Conservation (phyloP, 2,797 vertebrate genomes). For the Dipus sagitta region DNA sequence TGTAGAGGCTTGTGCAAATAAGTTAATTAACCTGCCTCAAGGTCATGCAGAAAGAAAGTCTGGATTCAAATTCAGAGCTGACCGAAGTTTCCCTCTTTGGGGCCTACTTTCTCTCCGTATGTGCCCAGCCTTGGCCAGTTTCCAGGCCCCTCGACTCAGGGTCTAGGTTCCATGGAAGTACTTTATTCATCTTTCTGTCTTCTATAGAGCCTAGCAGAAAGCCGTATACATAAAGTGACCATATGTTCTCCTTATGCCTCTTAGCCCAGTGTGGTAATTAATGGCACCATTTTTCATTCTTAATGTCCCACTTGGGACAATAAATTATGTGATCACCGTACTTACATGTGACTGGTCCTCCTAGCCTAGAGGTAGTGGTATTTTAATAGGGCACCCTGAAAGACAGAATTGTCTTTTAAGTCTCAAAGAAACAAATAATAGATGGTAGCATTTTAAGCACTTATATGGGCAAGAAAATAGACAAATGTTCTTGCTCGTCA, state of each 20-base stretch:
- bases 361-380: conserved; percentile 10
- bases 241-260: conserved; percentile 40
- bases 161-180: neutral
- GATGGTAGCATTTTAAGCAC: conserved; percentile 56
- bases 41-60: conserved; percentile 22
- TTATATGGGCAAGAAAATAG: conserved; percentile 56
- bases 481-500: conserved; percentile 29
- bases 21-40: neutral
- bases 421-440: conserved; percentile 61
- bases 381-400: conserved; percentile 60
- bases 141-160: neutral
- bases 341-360: conserved; percentile 35
- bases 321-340: conserved; percentile 45
- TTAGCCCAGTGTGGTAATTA: conserved; percentile 38
- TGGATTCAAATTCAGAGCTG: conserved; percentile 12
- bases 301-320: conserved; percentile 36
- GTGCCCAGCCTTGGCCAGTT: neutral
- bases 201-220: conserved; percentile 35
- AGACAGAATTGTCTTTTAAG: conserved; percentile 56
- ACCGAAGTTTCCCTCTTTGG: neutral
- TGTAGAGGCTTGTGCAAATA: conserved; percentile 28
- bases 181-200: conserved; percentile 41
- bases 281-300: conserved; percentile 24
- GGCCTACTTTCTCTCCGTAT: neutral
- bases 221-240: neutral